phyloP scores from a whole-genome alignment of 2,113 vertebrate genomes.

The Aix galericulata region DNA sequence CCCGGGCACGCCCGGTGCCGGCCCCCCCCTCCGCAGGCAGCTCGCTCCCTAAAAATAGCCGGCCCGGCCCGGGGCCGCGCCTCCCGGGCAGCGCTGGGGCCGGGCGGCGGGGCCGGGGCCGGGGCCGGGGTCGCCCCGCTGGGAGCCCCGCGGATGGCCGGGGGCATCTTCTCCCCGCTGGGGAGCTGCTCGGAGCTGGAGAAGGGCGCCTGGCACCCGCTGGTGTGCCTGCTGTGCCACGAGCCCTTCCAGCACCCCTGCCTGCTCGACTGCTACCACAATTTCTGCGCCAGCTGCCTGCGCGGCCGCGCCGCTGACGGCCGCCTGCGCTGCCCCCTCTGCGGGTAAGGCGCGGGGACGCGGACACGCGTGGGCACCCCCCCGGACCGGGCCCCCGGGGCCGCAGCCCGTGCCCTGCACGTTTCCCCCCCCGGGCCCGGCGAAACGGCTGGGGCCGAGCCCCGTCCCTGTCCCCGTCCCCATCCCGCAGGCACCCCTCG shows the following conservation, averaged over 20 bases:
- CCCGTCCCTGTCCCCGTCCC: background rate
- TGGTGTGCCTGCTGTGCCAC: conserved; percentile 90
- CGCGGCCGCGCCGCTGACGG: conserved; percentile 80
- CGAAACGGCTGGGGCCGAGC: background rate
- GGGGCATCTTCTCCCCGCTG: conserved; percentile 81
- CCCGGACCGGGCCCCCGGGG: too few relatives aligned
- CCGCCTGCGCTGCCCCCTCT: conserved; percentile 87
- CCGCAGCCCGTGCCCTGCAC: too few relatives aligned
- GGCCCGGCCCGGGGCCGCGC: background rate
- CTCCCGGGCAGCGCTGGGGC: background rate
- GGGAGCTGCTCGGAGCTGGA: conserved; percentile 80
- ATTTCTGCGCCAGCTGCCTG: conserved; percentile 89
- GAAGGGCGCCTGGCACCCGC: conserved; percentile 82
- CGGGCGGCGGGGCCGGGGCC: background rate
- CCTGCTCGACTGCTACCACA: conserved; percentile 93
- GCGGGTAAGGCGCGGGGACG: conserved; percentile 76
- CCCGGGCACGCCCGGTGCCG: background rate
- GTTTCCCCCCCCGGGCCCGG: background rate
- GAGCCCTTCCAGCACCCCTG: conserved; percentile 88
- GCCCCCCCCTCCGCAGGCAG: too few relatives aligned
- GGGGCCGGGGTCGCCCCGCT: background rate
- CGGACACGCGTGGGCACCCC: background rate
- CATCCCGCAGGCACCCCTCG: conserved; percentile 80
- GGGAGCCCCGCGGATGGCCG: conserved; percentile 78
- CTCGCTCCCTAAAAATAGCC: background rate